These are phyloP conservation scores for Lithophane semibrunnea DNA, from an alignment of 2,888 invertebrate species.

Conservation along the genomic window DNA sequence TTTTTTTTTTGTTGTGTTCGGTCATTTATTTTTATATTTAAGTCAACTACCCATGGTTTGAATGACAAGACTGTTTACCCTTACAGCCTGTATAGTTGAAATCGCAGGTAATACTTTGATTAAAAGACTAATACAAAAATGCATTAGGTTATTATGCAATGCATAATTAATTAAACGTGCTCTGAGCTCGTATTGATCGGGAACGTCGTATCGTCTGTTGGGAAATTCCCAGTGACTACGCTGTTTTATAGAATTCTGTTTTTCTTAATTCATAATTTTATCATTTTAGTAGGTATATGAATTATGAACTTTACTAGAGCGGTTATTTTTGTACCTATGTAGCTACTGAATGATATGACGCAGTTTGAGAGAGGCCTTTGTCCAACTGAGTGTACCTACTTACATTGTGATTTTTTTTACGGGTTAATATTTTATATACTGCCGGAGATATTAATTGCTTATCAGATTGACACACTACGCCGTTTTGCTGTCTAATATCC, in stretches of 20 bases:
- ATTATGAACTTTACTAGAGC: background rate
- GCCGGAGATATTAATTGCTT: no score
- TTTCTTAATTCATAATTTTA: conserved; percentile 3
- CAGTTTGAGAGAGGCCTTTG: background rate
- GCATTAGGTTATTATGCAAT: background rate
- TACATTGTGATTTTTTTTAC: no score
- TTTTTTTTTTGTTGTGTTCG: no score
- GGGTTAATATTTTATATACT: background rate
- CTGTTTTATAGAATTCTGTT: background rate
- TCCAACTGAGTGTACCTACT: no score
- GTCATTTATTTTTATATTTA: no score
- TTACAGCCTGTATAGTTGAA: no score
- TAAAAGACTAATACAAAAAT: background rate
- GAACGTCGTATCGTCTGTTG: background rate
- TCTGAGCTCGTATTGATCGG: background rate
- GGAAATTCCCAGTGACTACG: conserved; percentile 38
- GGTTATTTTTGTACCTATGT: background rate
- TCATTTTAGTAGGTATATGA: background rate
- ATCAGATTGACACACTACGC: background rate
- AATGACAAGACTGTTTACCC: no score
- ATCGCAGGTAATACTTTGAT: background rate
- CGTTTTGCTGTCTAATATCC: no score
- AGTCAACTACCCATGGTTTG: no score
- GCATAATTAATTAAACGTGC: conserved; percentile 6
- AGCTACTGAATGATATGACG: background rate